These are phyloP conservation scores for Ennomos quercinarius DNA, from an alignment of 2,888 invertebrate species.

Conservation along the genomic window DNA sequence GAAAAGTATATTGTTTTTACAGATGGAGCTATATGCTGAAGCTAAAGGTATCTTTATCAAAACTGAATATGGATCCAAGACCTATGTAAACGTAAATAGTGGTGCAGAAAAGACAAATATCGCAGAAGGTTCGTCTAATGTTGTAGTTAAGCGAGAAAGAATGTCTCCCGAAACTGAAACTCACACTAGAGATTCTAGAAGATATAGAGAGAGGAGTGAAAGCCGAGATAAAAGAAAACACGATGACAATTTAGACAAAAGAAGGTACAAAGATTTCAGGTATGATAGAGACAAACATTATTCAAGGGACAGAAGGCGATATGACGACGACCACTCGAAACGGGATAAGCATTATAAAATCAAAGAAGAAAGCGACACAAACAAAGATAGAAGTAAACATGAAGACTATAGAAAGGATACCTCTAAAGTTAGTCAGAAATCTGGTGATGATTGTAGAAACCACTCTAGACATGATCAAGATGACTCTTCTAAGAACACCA, in stretches of 20 bases:
- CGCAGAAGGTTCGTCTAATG: not conserved
- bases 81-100: conserved; percentile 18
- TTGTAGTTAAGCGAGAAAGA: conserved; percentile 33
- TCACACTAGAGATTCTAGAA: conserved; percentile 5
- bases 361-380: not conserved
- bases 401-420: not conserved
- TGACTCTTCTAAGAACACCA: not conserved
- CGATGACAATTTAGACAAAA: conserved; percentile 1
- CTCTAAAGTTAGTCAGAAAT: conserved; percentile 3
- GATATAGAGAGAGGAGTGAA: conserved; percentile 22
- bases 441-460: not conserved
- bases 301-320: conserved; percentile 7
- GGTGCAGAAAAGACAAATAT: conserved; percentile 2
- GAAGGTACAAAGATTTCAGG: conserved; percentile 1
- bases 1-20: not conserved
- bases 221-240: conserved; percentile 5
- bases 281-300: conserved; percentile 2
- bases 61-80: conserved; percentile 36
- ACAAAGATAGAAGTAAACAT: not conserved
- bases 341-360: conserved; percentile 1
- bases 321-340: conserved; percentile 3
- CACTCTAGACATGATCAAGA: conserved; percentile 1
- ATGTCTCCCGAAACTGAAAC: conserved; percentile 20
- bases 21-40: conserved; percentile 63
- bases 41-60: conserved; percentile 34